Conservation (phyloP, 2,888 invertebrate species). For the Cantharis rustica region DNA sequence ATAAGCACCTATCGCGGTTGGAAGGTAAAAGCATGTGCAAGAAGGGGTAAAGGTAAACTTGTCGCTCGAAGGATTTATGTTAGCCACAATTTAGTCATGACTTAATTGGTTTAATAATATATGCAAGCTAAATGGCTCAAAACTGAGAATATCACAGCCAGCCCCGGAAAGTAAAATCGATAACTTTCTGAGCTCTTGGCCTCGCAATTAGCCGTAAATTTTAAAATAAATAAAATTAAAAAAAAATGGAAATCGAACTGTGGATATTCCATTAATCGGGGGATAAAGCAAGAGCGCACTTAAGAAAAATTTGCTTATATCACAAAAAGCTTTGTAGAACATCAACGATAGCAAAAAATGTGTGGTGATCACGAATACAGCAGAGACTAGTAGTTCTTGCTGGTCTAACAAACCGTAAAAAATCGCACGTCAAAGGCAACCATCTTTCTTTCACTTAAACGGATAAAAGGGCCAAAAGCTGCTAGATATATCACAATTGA, state of each 20-base stretch:
- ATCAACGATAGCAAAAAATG: constrained; percentile 20
- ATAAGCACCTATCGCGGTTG: neutral
- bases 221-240: neutral
- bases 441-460: constrained; percentile 31
- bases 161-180: neutral
- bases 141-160: neutral
- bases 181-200: neutral
- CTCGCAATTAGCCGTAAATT: neutral
- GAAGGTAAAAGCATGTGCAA: neutral
- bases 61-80: neutral
- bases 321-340: constrained; percentile 16
- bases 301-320: constrained; percentile 27
- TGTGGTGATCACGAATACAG: constrained; percentile 21
- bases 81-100: neutral
- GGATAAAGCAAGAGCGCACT: constrained; percentile 24
- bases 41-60: neutral
- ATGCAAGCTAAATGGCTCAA: neutral
- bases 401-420: constrained; percentile 31
- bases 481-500: constrained; percentile 28
- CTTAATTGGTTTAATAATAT: neutral
- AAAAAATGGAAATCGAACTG: neutral
- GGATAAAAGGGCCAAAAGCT: constrained; percentile 24
- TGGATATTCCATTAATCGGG: constrained; percentile 21
- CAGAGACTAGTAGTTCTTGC: constrained; percentile 26
- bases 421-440: constrained; percentile 27